Conservation (phyloP, 1,140 invertebrate genomes). For the Drosophila rufa region DNA sequence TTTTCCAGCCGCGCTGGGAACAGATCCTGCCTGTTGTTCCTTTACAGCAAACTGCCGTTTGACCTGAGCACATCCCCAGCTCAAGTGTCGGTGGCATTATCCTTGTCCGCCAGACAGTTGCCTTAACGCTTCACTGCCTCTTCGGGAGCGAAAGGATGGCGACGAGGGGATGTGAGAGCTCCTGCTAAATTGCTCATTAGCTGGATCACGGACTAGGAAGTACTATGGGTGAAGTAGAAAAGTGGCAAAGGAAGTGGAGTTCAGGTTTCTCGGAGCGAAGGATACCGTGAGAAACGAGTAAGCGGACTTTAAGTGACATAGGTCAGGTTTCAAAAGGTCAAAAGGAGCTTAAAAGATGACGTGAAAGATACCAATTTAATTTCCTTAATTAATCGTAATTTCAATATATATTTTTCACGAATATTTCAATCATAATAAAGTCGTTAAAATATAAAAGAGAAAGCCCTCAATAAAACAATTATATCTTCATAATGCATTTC, state of each 20-base stretch:
- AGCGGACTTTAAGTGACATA: conserved; percentile 13
- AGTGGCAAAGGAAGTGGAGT: conserved; percentile 14
- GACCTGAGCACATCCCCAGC: conserved; percentile 31
- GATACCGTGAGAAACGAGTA: conserved; percentile 33
- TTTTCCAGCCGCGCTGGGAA: conserved; percentile 24
- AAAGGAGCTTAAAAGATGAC: neutral
- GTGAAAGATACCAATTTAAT: neutral
- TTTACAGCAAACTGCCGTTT: conserved; percentile 18
- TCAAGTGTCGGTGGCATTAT: conserved; percentile 57
- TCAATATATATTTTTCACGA: neutral
- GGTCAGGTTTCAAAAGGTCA: conserved; percentile 23
- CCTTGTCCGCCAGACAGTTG: conserved; percentile 38
- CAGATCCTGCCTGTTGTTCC: conserved; percentile 4
- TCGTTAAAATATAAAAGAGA: neutral
- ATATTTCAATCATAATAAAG: conserved; percentile 6
- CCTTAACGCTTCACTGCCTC: conserved; percentile 54
- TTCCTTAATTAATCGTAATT: neutral
- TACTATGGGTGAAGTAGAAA: conserved; percentile 2
- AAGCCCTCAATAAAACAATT: conserved; percentile 7
- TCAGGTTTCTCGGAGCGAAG: neutral
- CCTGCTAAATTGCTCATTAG: conserved; percentile 56
- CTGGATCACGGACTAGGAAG: conserved; percentile 25
- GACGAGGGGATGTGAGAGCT: conserved; percentile 15
- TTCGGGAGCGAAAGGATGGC: conserved; percentile 16
- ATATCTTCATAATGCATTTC: neutral